These are phyloP conservation scores for Nomada lathburiana DNA, from an alignment of 2,888 invertebrate genomes.

Conservation along the genomic window DNA sequence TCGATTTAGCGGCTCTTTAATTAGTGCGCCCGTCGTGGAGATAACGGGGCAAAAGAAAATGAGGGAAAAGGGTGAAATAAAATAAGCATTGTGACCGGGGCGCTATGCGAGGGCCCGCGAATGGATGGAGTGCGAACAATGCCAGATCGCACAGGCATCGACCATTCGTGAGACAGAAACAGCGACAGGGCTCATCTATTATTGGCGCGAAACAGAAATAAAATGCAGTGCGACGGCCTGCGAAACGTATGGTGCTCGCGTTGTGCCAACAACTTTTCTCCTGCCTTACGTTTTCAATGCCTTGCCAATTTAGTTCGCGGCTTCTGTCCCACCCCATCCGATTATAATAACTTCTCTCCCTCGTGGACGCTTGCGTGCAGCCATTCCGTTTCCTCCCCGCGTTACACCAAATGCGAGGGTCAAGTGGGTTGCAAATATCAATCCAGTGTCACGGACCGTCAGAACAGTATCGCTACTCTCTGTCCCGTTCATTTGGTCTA, in stretches of 20 bases:
- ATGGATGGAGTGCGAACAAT: conserved; percentile 69
- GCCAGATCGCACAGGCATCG: conserved; percentile 64
- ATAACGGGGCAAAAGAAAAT: conserved; percentile 42
- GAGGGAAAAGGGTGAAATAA: conserved; percentile 27
- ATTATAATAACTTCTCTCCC: background rate
- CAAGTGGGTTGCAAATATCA: too few species aligned
- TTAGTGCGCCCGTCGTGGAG: conserved; percentile 65
- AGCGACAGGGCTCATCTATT: conserved; percentile 75
- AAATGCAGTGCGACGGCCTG: conserved; percentile 75
- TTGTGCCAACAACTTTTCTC: conserved; percentile 66
- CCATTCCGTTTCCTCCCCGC: background rate
- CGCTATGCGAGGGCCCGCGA: conserved; percentile 66
- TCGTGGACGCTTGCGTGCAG: background rate
- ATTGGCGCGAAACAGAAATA: conserved; percentile 79
- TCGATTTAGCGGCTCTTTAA: conserved; percentile 61
- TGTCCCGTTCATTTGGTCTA: too few species aligned
- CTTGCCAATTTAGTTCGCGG: conserved; percentile 23
- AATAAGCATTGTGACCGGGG: conserved; percentile 68
- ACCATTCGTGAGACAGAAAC: conserved; percentile 67
- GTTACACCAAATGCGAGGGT: too few species aligned
- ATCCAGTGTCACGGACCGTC: too few species aligned
- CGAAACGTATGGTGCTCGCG: conserved; percentile 66
- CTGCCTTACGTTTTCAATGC: conserved; percentile 47
- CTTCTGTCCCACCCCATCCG: background rate
- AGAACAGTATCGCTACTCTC: too few species aligned